Conservation (phyloP, 2,888 invertebrate species). For the Teinopalpus imperialis region DNA sequence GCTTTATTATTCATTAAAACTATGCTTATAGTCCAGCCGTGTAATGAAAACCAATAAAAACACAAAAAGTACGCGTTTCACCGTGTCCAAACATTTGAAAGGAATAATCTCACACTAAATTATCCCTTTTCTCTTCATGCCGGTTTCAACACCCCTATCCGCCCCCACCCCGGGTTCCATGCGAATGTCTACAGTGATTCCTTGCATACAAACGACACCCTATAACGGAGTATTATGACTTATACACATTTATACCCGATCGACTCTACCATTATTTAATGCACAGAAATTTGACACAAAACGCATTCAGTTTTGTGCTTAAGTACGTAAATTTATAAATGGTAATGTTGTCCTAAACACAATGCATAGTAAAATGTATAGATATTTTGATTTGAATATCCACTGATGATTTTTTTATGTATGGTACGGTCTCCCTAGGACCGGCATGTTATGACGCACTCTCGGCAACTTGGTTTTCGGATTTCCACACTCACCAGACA, state of each 20-base stretch:
- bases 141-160: constrained; percentile 58
- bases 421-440: too few species aligned
- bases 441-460: too few species aligned
- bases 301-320: too few species aligned
- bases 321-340: too few species aligned
- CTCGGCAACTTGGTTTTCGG: too few species aligned
- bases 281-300: not conserved
- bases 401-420: too few species aligned
- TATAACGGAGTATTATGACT: constrained; percentile 72
- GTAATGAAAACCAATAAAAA: too few species aligned
- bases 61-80: constrained; percentile 23
- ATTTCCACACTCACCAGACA: too few species aligned
- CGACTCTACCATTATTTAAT: constrained; percentile 43
- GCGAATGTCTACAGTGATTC: constrained; percentile 82
- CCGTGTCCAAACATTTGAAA: constrained; percentile 46
- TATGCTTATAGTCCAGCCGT: constrained; percentile 34
- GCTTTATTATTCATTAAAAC: too few species aligned
- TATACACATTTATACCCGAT: constrained; percentile 64
- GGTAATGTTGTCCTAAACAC: too few species aligned
- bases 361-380: too few species aligned
- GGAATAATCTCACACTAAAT: constrained; percentile 73
- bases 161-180: constrained; percentile 60
- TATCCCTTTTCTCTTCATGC: constrained; percentile 67
- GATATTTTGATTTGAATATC: too few species aligned
- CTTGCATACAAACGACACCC: constrained; percentile 80